Percentiles rank a stretch among this genome's conserved stretches.
Conservation (phyloP, 2,888 invertebrate genomes). For the Cabera pusaria region DNA sequence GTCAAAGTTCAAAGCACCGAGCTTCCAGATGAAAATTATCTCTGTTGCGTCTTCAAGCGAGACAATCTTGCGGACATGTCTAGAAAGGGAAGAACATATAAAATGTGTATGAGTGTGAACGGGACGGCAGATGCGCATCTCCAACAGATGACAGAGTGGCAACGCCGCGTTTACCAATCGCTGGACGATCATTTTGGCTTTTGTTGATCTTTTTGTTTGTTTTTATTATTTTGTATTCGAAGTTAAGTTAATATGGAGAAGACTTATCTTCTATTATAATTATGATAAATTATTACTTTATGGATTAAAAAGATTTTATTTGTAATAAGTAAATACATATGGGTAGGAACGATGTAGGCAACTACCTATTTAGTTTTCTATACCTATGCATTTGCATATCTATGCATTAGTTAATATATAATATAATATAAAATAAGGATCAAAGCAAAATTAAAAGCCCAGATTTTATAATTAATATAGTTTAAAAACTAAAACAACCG, state of each 20-base stretch:
- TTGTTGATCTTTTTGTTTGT: constrained; percentile 59
- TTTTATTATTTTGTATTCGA: constrained; percentile 40
- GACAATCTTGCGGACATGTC: constrained; percentile 74
- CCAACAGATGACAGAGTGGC: constrained; percentile 68
- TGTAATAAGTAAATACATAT: no score
- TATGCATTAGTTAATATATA: no score
- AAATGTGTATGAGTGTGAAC: constrained; percentile 34
- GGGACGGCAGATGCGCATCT: constrained; percentile 60
- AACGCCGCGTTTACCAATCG: constrained; percentile 80
- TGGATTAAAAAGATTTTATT: no score
- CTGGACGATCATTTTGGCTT: constrained; percentile 61
- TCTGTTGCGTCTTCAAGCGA: constrained; percentile 80
- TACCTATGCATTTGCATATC: no score
- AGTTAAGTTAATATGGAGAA: constrained; percentile 23
- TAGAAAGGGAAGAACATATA: constrained; percentile 47
- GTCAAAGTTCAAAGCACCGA: constrained; percentile 69
- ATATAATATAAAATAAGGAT: no score
- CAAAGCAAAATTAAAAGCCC: no score
- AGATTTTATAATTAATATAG: no score
- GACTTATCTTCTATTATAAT: no score
- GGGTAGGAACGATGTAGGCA: no score
- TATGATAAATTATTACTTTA: no score
- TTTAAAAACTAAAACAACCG: no score
- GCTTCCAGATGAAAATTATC: constrained; percentile 78
- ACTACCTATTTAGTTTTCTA: no score